Conservation (phyloP, 2,797 vertebrate genomes). For the Pelobates cultripes region DNA sequence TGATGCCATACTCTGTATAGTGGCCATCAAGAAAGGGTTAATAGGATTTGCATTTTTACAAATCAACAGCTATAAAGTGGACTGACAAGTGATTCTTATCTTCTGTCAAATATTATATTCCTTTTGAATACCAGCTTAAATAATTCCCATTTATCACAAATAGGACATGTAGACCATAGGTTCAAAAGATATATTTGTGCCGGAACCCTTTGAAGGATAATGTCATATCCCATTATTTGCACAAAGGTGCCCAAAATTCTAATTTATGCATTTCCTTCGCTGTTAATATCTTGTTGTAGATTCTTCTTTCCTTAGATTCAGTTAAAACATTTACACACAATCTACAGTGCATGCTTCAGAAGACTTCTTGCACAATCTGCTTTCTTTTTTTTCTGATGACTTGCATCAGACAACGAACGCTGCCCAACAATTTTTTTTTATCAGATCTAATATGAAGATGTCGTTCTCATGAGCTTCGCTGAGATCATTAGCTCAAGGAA, state of each 20-base stretch:
- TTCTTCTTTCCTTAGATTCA: constrained; percentile 1
- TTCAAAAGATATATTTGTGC: neutral
- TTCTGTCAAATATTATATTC: neutral
- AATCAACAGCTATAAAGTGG: neutral
- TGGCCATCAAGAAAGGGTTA: neutral
- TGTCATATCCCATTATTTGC: constrained; percentile 23
- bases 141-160: neutral
- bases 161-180: neutral
- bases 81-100: neutral
- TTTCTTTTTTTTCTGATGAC: constrained; percentile 20
- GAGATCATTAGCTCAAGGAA: constrained; percentile 43
- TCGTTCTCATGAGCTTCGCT: constrained; percentile 29
- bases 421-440: constrained; percentile 22
- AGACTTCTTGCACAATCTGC: neutral
- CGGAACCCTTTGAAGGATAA: constrained; percentile 9
- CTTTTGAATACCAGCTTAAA: neutral
- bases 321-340: constrained; percentile 17
- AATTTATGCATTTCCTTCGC: neutral
- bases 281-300: neutral
- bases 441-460: constrained; percentile 24
- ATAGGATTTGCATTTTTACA: neutral
- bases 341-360: constrained; percentile 26
- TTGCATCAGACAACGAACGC: constrained; percentile 7
- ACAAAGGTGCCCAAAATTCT: neutral
- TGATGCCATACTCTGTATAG: no score